Evolutionary conservation across 1,140 invertebrate species (phyloP).

Genomic region (Trichogramma pretiosum): DNA sequence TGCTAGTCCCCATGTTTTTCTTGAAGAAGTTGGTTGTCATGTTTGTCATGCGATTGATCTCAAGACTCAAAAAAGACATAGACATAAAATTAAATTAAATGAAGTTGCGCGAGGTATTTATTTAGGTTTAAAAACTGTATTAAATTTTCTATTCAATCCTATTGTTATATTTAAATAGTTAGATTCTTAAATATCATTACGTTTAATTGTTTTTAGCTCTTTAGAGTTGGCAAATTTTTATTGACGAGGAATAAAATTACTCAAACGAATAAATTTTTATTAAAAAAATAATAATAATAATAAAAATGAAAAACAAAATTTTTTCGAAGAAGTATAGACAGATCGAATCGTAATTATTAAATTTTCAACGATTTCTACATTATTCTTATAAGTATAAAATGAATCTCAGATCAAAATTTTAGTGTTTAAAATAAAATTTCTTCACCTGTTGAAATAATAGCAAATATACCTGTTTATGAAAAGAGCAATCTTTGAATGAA

Average conservation of each 20-base stretch:
- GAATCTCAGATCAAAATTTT: neutral
- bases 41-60: slow-evolving; percentile 53
- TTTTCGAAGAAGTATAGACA: neutral
- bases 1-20: slow-evolving; percentile 47
- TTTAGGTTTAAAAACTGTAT: slow-evolving; percentile 58
- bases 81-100: slow-evolving; percentile 42
- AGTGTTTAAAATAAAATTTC: too few relatives aligned
- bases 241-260: too few relatives aligned
- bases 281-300: neutral
- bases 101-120: slow-evolving; percentile 49
- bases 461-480: too few relatives aligned
- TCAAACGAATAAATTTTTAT: too few relatives aligned
- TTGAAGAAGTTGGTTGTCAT: slow-evolving; percentile 58
- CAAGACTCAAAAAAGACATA: slow-evolving; percentile 43
- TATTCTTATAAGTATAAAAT: too few relatives aligned
- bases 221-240: too few relatives aligned
- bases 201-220: neutral
- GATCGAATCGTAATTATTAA: too few relatives aligned
- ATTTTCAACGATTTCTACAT: too few relatives aligned
- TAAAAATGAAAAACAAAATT: neutral
- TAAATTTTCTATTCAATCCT: slow-evolving; percentile 69
- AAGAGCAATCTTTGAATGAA: too few relatives aligned
- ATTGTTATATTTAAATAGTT: slow-evolving; percentile 62
- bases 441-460: too few relatives aligned
- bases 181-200: slow-evolving; percentile 23